Base-by-base conservation (phyloP, 2,113 vertebrate genomes). In the Odontophorus gujanensis region DNA sequence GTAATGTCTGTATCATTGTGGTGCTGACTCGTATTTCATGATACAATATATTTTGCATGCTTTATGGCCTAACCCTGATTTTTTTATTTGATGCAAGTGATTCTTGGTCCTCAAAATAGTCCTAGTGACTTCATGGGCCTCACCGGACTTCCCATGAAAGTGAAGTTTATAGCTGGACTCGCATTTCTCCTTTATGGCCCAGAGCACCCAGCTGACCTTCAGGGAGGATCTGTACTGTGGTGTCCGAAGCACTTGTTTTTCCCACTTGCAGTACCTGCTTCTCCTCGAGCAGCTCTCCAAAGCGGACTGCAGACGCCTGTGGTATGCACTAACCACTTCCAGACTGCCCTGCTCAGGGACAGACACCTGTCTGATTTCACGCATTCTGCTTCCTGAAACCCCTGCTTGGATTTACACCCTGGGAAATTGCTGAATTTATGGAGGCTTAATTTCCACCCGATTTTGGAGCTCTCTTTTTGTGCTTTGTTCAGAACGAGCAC, bases 311-410 rank as follows among this genome's bases (percentile, higher is more conserved):
- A 53, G 89, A 43, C 7, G 0, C 36, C 50, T 42, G 17, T 3
- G 65, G 51, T 73, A 59, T 40, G 68, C 61, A 68, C 79, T 92
- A 85, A 95, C 87, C 76, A 26, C 51, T 94, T 96, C 93, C 91
- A 93, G 87, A 78, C 79, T 13, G n/a, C 81, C 57, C 55, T 17
- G 20, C 58, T 26, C 89, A 77, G 85, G 71, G 91, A 85, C 75
- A 85, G 50, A 47, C 95, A 95, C 91, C 91, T 93, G 92, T 87
- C 92, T 95, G 82, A 68, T 91, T 95, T 95, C 96, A 95, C 81
- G 89, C 28, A 0, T 95, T 89, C 85, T 87, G 87, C 72, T 88
- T 75, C 92, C 89, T 57, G 59, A 87, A 85, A 91, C 65, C 62
- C 42, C 91, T 91, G 84, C 79, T 85, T 95, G 92, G 72, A 92